Evolutionary conservation across 1,140 invertebrate genomes (phyloP).

Genomic region (Drosophila punjabiensis): DNA sequence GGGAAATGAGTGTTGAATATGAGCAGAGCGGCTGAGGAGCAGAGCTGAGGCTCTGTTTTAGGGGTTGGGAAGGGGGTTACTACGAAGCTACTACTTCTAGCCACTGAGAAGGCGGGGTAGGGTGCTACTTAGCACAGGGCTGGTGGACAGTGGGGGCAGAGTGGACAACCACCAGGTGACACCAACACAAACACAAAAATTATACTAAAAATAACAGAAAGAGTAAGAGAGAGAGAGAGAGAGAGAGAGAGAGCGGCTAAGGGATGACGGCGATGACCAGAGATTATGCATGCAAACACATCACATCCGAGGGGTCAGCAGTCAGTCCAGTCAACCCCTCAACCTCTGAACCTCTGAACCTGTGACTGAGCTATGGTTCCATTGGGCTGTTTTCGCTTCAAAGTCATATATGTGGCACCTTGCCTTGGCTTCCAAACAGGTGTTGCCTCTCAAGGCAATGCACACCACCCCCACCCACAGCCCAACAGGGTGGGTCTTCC

Average conservation of each 20-base stretch:
- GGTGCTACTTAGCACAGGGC: constrained; percentile 34
- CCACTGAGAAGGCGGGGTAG: background rate
- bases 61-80: constrained; percentile 9
- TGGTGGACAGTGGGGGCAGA: constrained; percentile 28
- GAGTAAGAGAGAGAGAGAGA: constrained; percentile 1
- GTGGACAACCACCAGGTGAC: constrained; percentile 73
- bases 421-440: constrained; percentile 57
- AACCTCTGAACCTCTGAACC: constrained; percentile 36
- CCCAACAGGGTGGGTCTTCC: constrained; percentile 43
- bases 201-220: too few species aligned
- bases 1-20: constrained; percentile 71
- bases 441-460: constrained; percentile 77
- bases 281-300: constrained; percentile 81
- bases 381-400: constrained; percentile 74
- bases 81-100: background rate
- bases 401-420: constrained; percentile 77
- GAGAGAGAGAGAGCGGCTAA: constrained; percentile 52
- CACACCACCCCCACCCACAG: constrained; percentile 12
- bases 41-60: constrained; percentile 20
- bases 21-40: constrained; percentile 37
- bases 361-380: constrained; percentile 58
- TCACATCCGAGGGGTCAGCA: constrained; percentile 59
- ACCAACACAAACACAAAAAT: constrained; percentile 22
- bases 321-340: constrained; percentile 23
- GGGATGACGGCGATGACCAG: constrained; percentile 76